Base-by-base conservation (phyloP, 2,888 invertebrate genomes). In the Oegoconia quadripuncta region DNA sequence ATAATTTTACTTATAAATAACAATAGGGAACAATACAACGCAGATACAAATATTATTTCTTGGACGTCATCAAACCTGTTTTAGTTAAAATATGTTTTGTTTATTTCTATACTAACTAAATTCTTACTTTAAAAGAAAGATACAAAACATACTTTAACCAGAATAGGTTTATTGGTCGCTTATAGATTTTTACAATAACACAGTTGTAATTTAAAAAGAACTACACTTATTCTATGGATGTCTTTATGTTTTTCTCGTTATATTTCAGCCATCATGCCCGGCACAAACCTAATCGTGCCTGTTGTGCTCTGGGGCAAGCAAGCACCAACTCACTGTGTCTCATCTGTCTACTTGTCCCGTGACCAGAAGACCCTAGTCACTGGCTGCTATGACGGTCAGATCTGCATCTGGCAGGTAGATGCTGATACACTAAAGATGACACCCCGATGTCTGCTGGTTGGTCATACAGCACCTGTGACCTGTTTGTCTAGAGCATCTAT, bases 301-400 rank as follows among this genome's bases (percentile, higher is more conserved):
- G 95, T 99, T 43, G 97, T 99, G 44, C 88, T 99, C 38, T 99
- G 99, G 99, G 99, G 99, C 18, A 95, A 95, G 59, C 91, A 95
- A 65, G 95, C 99, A 2, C 99, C 99, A 1, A 97, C 98, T 2
- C 98, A 99, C 83, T 97, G 97, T 70, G 95, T 99, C 53, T 97
- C 97, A 0, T 94, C 97, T 41, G 93, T 99, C 42, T 95, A 96
- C 67, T 89, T 98, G 37, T 97, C 98, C 13, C 91, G 94, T 43
- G 97, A 98, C 81, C 95, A 97, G 74, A 93, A 92, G 72, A 97
- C 96, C 7, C 89, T 99, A 31, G 95, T 98, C 31, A 99, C 99
- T 2, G 99, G 98, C 20, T 97, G 98, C 76, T 96, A 98, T 66
- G 99, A 99, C 86, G 99, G 99, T 4, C 99, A 99, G 79, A 96